A percentile compares a stretch with the other conserved stretches of the same genome.
phyloP scores from a whole-genome alignment of 2,888 invertebrate species.

The Erannis defoliaria region DNA sequence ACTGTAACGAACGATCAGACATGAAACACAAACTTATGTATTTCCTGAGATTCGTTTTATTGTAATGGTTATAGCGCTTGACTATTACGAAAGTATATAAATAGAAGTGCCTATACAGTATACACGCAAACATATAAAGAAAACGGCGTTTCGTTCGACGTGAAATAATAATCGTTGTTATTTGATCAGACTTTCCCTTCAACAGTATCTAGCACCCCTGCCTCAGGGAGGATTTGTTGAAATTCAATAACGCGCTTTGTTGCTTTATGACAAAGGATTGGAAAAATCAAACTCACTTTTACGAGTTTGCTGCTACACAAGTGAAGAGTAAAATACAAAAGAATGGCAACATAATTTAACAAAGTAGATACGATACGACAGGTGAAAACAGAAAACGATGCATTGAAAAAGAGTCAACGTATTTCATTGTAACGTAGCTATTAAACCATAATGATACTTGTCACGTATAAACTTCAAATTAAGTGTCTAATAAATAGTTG shows the following conservation, averaged over 20 bases:
- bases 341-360: conserved; percentile 3
- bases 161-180: conserved; percentile 48
- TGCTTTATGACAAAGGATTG: conserved; percentile 61
- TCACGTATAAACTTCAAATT: conserved; percentile 44
- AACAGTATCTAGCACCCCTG: conserved; percentile 51
- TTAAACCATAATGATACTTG: conserved; percentile 44
- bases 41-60: conserved; percentile 6
- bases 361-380: conserved; percentile 4
- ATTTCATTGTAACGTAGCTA: conserved; percentile 35
- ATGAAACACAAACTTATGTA: conserved; percentile 47
- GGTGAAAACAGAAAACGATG: conserved; percentile 27
- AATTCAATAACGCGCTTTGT: conserved; percentile 69
- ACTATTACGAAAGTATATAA: background rate
- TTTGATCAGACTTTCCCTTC: conserved; percentile 58
- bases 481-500: conserved; percentile 24
- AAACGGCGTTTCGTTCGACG: conserved; percentile 24
- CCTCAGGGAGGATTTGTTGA: conserved; percentile 61
- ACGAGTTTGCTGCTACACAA: conserved; percentile 34
- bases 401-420: conserved; percentile 35
- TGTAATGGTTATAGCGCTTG: background rate
- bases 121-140: conserved; percentile 20
- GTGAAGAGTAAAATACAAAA: conserved; percentile 12
- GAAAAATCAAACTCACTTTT: conserved; percentile 53
- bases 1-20: conserved; percentile 60
- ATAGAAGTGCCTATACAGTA: background rate